Percentiles rank a stretch among this genome's conserved stretches.
Evolutionary conservation across 30 jellyfish, hydroid and myxozoan genomes (phyloP).

Genomic region (Chrysaora quinquecirrha): DNA sequence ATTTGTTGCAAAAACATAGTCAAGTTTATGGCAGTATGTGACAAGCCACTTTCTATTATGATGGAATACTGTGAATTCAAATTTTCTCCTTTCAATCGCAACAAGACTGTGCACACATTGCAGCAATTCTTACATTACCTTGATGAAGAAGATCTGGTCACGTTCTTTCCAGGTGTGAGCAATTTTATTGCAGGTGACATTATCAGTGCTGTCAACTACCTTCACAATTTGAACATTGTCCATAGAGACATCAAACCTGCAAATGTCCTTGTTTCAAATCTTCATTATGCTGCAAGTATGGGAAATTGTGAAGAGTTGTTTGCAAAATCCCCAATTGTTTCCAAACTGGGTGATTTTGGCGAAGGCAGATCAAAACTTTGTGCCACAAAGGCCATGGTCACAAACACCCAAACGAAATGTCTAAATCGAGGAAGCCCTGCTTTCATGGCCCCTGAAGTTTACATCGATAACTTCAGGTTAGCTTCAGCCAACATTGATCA

Average conservation of each 20-base stretch:
- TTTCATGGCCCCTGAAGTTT: slow-evolving; percentile 30
- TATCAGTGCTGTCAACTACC: slow-evolving; percentile 17
- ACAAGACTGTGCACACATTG: not conserved
- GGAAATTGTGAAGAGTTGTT: not conserved
- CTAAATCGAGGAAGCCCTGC: slow-evolving; percentile 20
- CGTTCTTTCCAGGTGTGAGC: not conserved
- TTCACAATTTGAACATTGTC: slow-evolving; percentile 18
- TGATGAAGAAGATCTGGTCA: not conserved
- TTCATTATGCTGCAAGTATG: not conserved
- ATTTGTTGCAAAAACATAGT: slow-evolving; percentile 7
- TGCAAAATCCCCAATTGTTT: not conserved
- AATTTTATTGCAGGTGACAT: slow-evolving; percentile 1
- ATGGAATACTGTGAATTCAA: slow-evolving; percentile 16
- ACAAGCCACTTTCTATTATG: slow-evolving; percentile 24
- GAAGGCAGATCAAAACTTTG: slow-evolving; percentile 23
- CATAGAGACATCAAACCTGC: slow-evolving; percentile 40
- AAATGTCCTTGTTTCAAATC: slow-evolving; percentile 31
- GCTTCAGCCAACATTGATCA: slow-evolving; percentile 9
- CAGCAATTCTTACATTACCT: slow-evolving; percentile 4
- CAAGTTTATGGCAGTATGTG: slow-evolving; percentile 6
- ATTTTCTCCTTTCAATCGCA: slow-evolving; percentile 25
- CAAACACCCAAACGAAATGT: not conserved
- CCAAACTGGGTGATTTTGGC: slow-evolving; percentile 36
- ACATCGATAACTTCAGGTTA: not conserved
- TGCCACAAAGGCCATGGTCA: slow-evolving; percentile 6